phyloP scores from a whole-genome alignment of 2,797 vertebrate genomes.

The Trematomus bernacchii region DNA sequence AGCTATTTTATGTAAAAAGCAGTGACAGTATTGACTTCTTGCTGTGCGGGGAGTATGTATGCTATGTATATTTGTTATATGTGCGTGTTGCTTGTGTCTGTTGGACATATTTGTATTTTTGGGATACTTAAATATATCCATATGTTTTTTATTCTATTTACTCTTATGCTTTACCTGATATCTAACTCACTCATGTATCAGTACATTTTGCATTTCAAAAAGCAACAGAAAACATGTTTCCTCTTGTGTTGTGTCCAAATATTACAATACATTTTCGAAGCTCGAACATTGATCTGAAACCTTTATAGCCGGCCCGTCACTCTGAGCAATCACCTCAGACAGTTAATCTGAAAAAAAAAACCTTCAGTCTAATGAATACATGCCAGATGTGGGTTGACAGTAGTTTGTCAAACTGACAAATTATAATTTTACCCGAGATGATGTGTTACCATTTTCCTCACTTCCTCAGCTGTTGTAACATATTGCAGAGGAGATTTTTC shows the following conservation, averaged over 20 bases:
- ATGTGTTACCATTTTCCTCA: conserved; percentile 10
- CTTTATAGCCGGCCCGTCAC: conserved; percentile 7
- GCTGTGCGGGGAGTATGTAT: background rate
- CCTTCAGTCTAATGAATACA: conserved; percentile 7
- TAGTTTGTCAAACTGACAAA: conserved; percentile 28
- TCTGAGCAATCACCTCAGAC: conserved; percentile 1
- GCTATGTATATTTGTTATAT: background rate
- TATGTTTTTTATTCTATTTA: background rate
- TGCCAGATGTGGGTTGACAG: conserved; percentile 25
- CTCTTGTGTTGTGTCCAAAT: background rate
- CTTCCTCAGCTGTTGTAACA: conserved; percentile 17
- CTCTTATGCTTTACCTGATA: background rate
- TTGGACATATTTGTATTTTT: background rate
- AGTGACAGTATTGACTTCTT: background rate
- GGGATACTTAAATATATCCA: background rate
- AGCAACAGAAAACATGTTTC: too few species aligned
- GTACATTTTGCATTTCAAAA: background rate
- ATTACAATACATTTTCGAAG: background rate
- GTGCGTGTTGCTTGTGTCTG: background rate
- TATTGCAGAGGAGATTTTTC: background rate
- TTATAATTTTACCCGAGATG: conserved; percentile 8
- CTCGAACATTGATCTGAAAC: conserved; percentile 13
- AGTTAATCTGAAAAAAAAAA: conserved; percentile 23
- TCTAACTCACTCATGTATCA: background rate
- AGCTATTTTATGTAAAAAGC: conserved; percentile 6